Evolutionary conservation across 2,888 invertebrate species (phyloP), one percentile per base, ranked within the genome.

Genomic region (Rhodophaea formosa): DNA sequence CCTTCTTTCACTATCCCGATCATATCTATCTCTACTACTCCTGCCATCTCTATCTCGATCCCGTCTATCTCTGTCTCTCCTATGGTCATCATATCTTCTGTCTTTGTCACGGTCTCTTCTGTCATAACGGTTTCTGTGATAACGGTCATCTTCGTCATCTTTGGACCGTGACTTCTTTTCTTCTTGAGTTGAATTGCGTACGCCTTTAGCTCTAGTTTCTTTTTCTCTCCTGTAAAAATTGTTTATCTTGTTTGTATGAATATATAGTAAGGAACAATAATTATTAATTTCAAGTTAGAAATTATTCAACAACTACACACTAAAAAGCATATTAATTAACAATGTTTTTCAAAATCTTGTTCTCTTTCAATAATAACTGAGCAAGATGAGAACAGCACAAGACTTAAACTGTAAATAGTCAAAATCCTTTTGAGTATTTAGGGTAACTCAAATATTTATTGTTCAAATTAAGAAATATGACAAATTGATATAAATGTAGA

Each of bases 171-270:
- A 70, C 69, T 85, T 80, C 64, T 91, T 89, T 74, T 88, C 88
- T 67, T 94, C 92, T 83, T 94, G 92, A 17, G 95, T 94, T 0
- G 95, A 94, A 49, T 94, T 92, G 77, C 94, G 94, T 0, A 96
- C 93, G 29, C 95, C 96, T 74, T 95, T 93, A 65, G 95, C 94
- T 77, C 92, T 93, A 56, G 93, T 88, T 72, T 92, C 93, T 65
- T 87, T 85, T 64, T 90, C 90, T 74, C 78, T 87, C 67, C 92
- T 92, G 74, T 17, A 77, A 77, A 59, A 39, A 3, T 12, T 1
- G 1, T 12, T 39, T n/a, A 12, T n/a, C 6, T 39, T 39, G 32
- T 10, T 8, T 35, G 10, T 8, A n/a, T n/a, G n/a, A n/a, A n/a
- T n/a, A n/a, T n/a, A n/a, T n/a, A n/a, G n/a, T n/a, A n/a, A n/a